A percentile compares a stretch with the other conserved stretches of the same genome.
phyloP scores from a whole-genome alignment of 2,888 invertebrate genomes.

The Hydrotaea cyrtoneurina region DNA sequence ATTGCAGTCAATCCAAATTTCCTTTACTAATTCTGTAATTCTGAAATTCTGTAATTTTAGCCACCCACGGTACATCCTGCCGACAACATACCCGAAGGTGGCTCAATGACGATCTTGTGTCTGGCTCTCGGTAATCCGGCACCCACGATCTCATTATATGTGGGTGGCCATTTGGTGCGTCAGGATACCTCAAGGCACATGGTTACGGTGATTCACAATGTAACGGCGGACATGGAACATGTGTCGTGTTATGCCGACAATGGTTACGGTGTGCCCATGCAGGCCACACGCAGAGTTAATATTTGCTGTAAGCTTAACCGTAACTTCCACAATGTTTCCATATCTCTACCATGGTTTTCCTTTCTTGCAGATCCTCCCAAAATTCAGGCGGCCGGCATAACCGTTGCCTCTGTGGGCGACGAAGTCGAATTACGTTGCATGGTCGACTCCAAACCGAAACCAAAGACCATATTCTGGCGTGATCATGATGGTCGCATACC shows the following conservation, averaged over 20 bases:
- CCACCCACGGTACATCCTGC: constrained; percentile 92
- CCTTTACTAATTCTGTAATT: not conserved
- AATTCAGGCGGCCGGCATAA: constrained; percentile 89
- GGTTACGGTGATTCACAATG: constrained; percentile 93
- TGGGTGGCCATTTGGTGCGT: constrained; percentile 87
- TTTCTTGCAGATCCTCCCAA: constrained; percentile 85
- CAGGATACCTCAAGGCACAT: constrained; percentile 92
- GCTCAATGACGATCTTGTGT: constrained; percentile 92
- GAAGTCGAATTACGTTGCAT: constrained; percentile 89
- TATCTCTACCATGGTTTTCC: no score
- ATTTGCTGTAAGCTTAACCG: constrained; percentile 90
- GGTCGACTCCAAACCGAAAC: constrained; percentile 90
- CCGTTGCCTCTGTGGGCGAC: constrained; percentile 89
- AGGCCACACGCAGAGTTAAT: constrained; percentile 89
- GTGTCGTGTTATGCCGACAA: constrained; percentile 94
- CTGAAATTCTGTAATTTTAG: constrained; percentile 81
- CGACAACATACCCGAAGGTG: constrained; percentile 90
- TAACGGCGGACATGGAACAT: constrained; percentile 91
- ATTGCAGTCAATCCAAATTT: not conserved
- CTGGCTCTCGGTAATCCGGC: constrained; percentile 93
- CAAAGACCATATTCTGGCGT: constrained; percentile 91
- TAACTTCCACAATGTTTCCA: no score
- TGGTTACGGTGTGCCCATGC: constrained; percentile 93
- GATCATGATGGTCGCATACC: constrained; percentile 88
- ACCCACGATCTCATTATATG: constrained; percentile 91